Evolutionary conservation across 2,888 invertebrate species (phyloP).

Genomic region (Lumbricus terrestris): DNA sequence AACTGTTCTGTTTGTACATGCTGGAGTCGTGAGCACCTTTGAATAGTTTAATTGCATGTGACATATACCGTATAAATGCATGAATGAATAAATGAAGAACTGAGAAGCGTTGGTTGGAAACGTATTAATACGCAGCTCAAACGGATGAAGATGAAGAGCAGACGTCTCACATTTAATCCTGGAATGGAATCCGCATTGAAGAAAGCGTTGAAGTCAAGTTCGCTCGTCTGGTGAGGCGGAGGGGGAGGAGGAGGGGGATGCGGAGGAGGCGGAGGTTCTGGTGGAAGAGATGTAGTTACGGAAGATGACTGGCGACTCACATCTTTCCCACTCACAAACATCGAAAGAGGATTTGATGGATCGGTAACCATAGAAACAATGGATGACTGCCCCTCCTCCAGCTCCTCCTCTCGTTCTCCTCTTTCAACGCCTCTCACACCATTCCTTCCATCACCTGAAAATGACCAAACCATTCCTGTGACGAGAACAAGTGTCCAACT

Average conservation of each 20-base stretch:
- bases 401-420: neutral
- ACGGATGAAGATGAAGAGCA: neutral
- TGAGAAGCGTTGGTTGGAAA: too few relatives aligned
- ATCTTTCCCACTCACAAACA: neutral
- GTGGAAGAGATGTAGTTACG: too few relatives aligned
- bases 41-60: too few relatives aligned
- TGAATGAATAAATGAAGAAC: too few relatives aligned
- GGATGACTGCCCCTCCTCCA: neutral
- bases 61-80: too few relatives aligned
- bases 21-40: too few relatives aligned
- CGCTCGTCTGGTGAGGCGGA: conserved; percentile 28
- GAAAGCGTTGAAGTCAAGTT: conserved; percentile 82
- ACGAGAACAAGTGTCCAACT: neutral
- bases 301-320: neutral
- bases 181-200: conserved; percentile 77
- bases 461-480: neutral
- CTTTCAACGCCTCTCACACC: neutral
- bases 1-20: too few relatives aligned
- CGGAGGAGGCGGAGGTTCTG: too few relatives aligned
- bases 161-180: conserved; percentile 61
- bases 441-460: neutral
- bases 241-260: neutral
- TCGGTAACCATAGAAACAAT: neutral
- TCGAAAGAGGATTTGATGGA: neutral
- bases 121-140: too few relatives aligned